Base-by-base conservation (phyloP, 2,888 invertebrate species). In the Aporophyla lueneburgensis region DNA sequence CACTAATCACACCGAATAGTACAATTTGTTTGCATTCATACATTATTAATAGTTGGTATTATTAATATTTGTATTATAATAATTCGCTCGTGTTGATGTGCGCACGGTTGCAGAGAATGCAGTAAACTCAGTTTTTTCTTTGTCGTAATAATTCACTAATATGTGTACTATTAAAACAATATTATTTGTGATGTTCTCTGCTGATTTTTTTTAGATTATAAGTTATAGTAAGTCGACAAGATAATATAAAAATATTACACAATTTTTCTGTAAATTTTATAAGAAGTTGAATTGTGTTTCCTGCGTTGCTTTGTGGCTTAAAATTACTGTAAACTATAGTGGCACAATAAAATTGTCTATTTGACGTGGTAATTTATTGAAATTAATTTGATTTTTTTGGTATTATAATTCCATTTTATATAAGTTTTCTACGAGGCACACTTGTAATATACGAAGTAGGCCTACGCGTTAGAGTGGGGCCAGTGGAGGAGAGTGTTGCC, bases 1-100 rank as follows among this genome's bases (percentile, higher is more conserved):
- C 81, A 87, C 80, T 86, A 81, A 84, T 85, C 88, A 81, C 89
- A 92, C 92, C 93, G 85, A 91, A 93, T 91, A 94, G 94, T 94
- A 94, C 94, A 94, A 94, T 90, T 87, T 85, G 88, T 91, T 92
- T 92, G 92, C 92, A 92, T 93, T 93, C 88, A 87, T 90, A 85
- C 77, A 74, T 86, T 77, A 78, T 86, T 78, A 75, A 78, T 88
- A 84, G 80, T 85, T 85, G 81, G 85, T 85, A 84, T 84, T 84
- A 84, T 78, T 86, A 80, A 84, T 86, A 81, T 27, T 78, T 88
- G 63, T 86, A 82, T 82, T 85, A 74, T 80, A 74, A 84, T 85
- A 72, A 81, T 84, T 82, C 79, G 82, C 83, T 76, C 78, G 79
- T 82, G 81, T 80, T 71, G 24, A 33, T 53, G 78, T 80, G 58